Base-by-base conservation (phyloP, 2,113 vertebrate species). In the Epinephelus cyanopodus region DNA sequence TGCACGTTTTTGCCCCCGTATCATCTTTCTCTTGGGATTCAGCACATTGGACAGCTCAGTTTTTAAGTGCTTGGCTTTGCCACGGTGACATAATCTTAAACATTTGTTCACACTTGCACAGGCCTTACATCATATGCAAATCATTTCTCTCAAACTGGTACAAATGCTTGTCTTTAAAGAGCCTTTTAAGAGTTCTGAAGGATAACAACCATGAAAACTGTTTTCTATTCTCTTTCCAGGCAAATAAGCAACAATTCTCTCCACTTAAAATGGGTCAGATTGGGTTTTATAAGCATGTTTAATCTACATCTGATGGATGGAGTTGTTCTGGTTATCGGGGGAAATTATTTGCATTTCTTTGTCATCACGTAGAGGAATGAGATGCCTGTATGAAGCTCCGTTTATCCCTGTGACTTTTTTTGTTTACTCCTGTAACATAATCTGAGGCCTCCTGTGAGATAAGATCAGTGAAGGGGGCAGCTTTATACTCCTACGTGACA, bases 41-140 rank as follows among this genome's bases (percentile, higher is more conserved):
- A 94, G 92, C 88, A 95, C 87, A 78, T 90, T 92, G 92, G 93
- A 94, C 91, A 94, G 93, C 91, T 95, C 94, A 92, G 33, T 69
- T 81, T 81, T 75, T 75, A 75, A 66, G 56, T 37, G 33, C 42
- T 65, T 85, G 60, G 23, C 47, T 76, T 83, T 58, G 18, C 27
- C 54, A 74, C 53, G 15, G 45, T 82, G 71, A 64, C 62, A 73
- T 79, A 82, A 89, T 70, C 63, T 33, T 78, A 54, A 87, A 79
- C 71, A 79, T 79, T 85, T 86, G 54, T 74, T 81, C 82, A 88
- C 74, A 77, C 81, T 39, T 81, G 64, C 42, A 50, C 5, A 29
- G 14, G 47, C 37, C 19, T 67, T 62, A 48, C 19, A 79, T 82
- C 48, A 66, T 18, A 39, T 74, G 77, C 25, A 63, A 77, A 71